These are phyloP conservation scores for Cenopis cana DNA, from an alignment of 2,888 invertebrate genomes.

Conservation along the genomic window DNA sequence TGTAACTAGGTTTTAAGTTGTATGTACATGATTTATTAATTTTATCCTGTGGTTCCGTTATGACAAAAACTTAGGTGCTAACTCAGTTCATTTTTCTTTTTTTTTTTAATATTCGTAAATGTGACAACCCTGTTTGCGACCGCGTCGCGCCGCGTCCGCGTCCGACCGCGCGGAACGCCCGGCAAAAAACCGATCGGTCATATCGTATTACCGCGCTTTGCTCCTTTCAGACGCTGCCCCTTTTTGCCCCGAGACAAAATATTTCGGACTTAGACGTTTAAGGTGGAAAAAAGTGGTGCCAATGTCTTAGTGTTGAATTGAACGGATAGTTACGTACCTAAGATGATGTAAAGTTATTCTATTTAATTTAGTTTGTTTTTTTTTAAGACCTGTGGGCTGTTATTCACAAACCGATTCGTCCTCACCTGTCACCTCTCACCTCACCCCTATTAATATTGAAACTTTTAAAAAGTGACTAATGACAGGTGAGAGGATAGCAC, in stretches of 20 bases:
- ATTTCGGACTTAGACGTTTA: conserved; percentile 26
- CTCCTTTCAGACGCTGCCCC: conserved; percentile 40
- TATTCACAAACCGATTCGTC: too few species aligned
- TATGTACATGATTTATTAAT: too few species aligned
- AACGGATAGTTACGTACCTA: neutral
- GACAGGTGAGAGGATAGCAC: too few species aligned
- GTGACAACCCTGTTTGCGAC: conserved; percentile 37
- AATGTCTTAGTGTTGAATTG: neutral
- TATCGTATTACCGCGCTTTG: conserved; percentile 42
- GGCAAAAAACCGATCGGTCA: conserved; percentile 44
- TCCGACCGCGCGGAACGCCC: conserved; percentile 43
- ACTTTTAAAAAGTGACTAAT: too few species aligned
- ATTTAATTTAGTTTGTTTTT: too few species aligned
- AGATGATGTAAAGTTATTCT: too few species aligned
- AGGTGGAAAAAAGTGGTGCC: neutral
- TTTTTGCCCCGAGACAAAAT: conserved; percentile 42
- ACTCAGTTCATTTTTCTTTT: too few species aligned
- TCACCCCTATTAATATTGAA: too few species aligned
- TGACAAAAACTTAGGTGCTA: too few species aligned
- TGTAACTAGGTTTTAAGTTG: neutral
- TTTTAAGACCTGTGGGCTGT: too few species aligned
- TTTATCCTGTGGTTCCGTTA: too few species aligned
- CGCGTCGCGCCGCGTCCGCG: conserved; percentile 30
- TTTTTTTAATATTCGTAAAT: neutral
- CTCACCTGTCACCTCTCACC: too few species aligned